phyloP scores from a whole-genome alignment of 2,888 invertebrate species.

The Seira ritae region DNA sequence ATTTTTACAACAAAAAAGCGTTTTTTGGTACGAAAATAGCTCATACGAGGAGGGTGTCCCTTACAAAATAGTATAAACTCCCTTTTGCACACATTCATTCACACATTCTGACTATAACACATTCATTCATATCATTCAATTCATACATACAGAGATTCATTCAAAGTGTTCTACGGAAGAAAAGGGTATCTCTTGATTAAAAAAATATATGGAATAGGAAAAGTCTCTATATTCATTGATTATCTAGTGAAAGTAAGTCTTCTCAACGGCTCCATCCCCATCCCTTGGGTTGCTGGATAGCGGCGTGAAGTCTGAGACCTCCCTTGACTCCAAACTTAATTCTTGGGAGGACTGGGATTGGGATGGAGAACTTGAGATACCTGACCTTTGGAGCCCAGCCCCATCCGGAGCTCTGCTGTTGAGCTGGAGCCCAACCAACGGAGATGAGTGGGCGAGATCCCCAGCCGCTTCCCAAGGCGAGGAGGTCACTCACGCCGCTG shows the following conservation, averaged over 20 bases:
- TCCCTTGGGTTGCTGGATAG: slow-evolving; percentile 66
- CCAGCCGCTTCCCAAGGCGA: slow-evolving; percentile 43
- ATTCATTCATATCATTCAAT: slow-evolving; percentile 26
- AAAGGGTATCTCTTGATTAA: not conserved
- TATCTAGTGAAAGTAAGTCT: slow-evolving; percentile 27
- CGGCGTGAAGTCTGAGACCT: slow-evolving; percentile 65
- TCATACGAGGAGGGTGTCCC: too few species aligned
- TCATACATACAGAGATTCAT: not conserved
- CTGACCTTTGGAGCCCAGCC: slow-evolving; percentile 70
- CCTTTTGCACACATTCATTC: slow-evolving; percentile 22
- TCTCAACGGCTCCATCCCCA: slow-evolving; percentile 66
- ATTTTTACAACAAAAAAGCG: slow-evolving; percentile 50
- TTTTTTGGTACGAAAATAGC: slow-evolving; percentile 16
- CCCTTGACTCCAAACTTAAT: slow-evolving; percentile 71
- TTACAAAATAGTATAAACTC: too few species aligned
- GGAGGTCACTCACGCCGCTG: slow-evolving; percentile 47
- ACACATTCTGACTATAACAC: slow-evolving; percentile 44
- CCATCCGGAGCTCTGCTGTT: slow-evolving; percentile 56
- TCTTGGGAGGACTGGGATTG: slow-evolving; percentile 71
- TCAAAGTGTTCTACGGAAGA: slow-evolving; percentile 27
- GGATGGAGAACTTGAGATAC: slow-evolving; percentile 71
- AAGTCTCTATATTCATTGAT: not conserved
- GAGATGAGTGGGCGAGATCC: slow-evolving; percentile 47
- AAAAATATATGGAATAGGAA: not conserved
- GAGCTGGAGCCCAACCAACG: slow-evolving; percentile 55